Evolutionary conservation across 2,888 invertebrate species (phyloP).

Genomic region (Dioctria linearis): DNA sequence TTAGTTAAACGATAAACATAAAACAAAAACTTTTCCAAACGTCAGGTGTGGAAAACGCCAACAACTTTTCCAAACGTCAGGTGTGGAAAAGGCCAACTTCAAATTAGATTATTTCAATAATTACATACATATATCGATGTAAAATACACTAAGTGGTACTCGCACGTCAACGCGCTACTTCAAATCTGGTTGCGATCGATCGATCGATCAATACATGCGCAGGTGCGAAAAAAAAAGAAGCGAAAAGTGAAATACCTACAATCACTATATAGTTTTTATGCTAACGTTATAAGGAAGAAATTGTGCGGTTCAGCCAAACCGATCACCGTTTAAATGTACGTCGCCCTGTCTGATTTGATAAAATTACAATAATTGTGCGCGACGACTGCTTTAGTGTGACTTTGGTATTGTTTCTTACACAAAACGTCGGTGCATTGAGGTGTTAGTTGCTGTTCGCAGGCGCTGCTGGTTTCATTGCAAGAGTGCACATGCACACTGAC

Average conservation of each 20-base stretch:
- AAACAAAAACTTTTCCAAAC: too few relatives aligned
- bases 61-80: slow-evolving; percentile 20
- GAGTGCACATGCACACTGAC: not conserved
- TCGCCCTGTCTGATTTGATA: slow-evolving; percentile 45
- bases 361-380: slow-evolving; percentile 7
- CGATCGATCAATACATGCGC: not conserved
- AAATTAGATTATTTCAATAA: slow-evolving; percentile 20
- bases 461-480: slow-evolving; percentile 20
- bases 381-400: not conserved
- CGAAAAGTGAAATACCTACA: slow-evolving; percentile 9
- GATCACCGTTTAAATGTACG: slow-evolving; percentile 48
- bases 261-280: too few relatives aligned
- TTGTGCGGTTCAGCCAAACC: slow-evolving; percentile 20
- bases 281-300: not conserved
- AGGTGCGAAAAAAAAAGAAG: not conserved
- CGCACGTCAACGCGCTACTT: not conserved
- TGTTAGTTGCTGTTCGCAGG: slow-evolving; percentile 20
- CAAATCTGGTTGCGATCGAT: not conserved
- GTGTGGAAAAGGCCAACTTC: slow-evolving; percentile 5
- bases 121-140: not conserved
- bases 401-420: not conserved
- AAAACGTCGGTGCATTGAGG: slow-evolving; percentile 4
- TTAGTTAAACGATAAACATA: too few relatives aligned
- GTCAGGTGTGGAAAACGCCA: too few relatives aligned
- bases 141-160: not conserved